Conservation (phyloP, 2,113 vertebrate species). For the Cavia aperea region DNA sequence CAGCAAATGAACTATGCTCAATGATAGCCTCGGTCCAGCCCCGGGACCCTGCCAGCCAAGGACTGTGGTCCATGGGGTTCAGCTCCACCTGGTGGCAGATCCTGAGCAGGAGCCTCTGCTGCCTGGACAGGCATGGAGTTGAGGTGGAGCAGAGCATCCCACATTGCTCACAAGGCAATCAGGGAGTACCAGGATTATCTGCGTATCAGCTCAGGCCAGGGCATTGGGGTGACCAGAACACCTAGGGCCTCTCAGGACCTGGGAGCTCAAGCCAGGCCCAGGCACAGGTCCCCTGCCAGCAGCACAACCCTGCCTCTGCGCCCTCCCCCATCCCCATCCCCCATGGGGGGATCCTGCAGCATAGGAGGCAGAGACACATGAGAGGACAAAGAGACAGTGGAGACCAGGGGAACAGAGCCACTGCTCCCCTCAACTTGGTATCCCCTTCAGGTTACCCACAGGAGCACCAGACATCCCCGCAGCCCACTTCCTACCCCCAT, state of each 20-base stretch:
- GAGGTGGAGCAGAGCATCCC: no score
- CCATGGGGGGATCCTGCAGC: not conserved
- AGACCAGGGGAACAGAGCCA: not conserved
- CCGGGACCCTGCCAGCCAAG: not conserved
- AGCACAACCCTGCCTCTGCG: not conserved
- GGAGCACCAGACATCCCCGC: not conserved
- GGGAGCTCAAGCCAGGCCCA: not conserved
- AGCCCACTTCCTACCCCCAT: not conserved
- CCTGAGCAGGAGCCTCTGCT: not conserved
- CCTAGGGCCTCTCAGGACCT: not conserved
- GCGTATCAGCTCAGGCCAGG: not conserved
- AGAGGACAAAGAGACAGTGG: not conserved
- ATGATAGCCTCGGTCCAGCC: not conserved
- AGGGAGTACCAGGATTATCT: not conserved
- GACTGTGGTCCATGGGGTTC: not conserved
- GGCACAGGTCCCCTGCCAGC: not conserved
- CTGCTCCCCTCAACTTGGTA: not conserved
- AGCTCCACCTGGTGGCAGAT: slow-evolving; percentile 37
- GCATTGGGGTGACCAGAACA: not conserved
- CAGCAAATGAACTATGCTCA: not conserved
- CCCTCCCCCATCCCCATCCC: accelerated
- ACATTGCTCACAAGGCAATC: accelerated
- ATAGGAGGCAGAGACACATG: not conserved
- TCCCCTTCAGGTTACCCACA: not conserved
- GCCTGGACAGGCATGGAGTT: not conserved